Evolutionary conservation across 1,140 invertebrate species (phyloP), one percentile per base, ranked within the genome.

Genomic region (Drosophila kurseongensis): DNA sequence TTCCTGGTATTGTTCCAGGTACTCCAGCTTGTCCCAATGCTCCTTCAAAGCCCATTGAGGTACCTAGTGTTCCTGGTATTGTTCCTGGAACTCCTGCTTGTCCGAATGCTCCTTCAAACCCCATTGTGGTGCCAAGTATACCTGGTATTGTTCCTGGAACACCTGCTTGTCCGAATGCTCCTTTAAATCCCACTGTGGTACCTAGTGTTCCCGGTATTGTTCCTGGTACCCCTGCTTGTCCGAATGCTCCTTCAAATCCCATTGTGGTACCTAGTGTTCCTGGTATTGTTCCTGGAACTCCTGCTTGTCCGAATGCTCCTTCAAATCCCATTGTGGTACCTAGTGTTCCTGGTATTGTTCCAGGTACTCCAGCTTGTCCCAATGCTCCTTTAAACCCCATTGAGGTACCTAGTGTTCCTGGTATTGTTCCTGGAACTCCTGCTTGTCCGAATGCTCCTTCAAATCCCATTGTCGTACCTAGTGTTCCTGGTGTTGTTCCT

Each of bases 21-120:
- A 41, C 13, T 55, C 72, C 32, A 6, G 3, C 54, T 9, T 61
- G 32, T 48, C 63, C 58, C 3, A 71, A 38, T 12, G 8, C 36
- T 52, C 56, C 75, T 5, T 7, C 32, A 6, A 29, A 16, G 13
- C 45, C 71, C 0, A 41, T 12, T 14, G 32, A 29, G 18, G 7
- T 1, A 35, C 48, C 61, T 0, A 35, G 6, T 14, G 4, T 41
- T 23, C 42, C 48, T 1, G 40, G 12, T 3, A 47, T 48, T 13
- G 12, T 4, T 4, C 16, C 27, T 14, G 47, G 32, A 2, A 51
- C 10, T 18, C 44, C 44, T 0, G 12, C 35, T 23, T 68, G 38
- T 47, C 65, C 57, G 4, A 51, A 52, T 10, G 14, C 36, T 13
- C 42, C 58, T 5, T 27, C 27, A 12, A n/a, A 4, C 2, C 55